These are phyloP conservation scores for Capitella teleta DNA, from an alignment of 1,140 invertebrate species.

Conservation along the genomic window DNA sequence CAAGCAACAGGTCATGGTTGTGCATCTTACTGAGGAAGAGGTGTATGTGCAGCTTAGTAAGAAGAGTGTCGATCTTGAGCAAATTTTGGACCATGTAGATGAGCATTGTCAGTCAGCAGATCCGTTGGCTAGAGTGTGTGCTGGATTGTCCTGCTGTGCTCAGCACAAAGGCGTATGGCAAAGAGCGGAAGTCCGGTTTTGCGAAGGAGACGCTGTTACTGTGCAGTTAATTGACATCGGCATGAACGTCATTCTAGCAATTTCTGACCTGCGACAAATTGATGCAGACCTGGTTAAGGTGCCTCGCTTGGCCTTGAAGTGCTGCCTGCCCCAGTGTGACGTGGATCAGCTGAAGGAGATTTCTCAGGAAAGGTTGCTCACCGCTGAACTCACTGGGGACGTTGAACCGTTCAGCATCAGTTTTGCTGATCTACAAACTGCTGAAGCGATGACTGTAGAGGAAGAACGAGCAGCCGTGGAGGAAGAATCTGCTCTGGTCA, in stretches of 20 bases:
- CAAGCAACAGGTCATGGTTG: not conserved
- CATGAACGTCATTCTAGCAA: not conserved
- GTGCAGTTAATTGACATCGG: conserved; percentile 10
- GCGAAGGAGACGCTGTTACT: conserved; percentile 4
- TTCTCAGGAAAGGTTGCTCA: not conserved
- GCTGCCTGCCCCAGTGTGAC: not conserved
- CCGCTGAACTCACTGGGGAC: not conserved
- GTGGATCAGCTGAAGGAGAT: not conserved
- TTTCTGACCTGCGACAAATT: not conserved
- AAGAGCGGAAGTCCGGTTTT: conserved; percentile 49
- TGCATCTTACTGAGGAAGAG: not conserved
- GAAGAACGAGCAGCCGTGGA: not conserved
- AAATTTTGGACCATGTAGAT: not conserved
- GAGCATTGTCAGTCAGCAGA: not conserved
- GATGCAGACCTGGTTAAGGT: not conserved
- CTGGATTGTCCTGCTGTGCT: not conserved
- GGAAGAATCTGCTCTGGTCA: not conserved
- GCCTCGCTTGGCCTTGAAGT: not conserved
- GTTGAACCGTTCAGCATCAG: not conserved
- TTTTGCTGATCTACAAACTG: not conserved
- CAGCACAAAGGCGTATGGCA: conserved; percentile 58
- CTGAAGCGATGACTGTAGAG: not conserved
- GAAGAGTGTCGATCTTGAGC: not conserved
- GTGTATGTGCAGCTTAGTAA: not conserved
- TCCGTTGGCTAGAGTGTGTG: not conserved